Percentiles rank a stretch among this genome's conserved stretches.
Evolutionary conservation across 2,888 invertebrate species (phyloP).

Genomic region (Gastrophysa polygoni): DNA sequence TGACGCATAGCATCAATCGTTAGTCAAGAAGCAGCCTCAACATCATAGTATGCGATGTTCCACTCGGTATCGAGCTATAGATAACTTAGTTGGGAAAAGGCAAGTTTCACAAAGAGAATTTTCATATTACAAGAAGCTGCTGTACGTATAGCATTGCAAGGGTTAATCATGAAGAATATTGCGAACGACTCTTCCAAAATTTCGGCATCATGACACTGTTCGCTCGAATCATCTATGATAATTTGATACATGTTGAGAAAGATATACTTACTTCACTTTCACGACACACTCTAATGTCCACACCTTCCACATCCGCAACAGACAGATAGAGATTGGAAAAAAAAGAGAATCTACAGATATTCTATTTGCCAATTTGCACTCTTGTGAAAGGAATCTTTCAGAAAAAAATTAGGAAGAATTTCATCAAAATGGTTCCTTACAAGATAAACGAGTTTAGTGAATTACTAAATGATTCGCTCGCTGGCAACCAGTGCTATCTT

Average conservation of each 20-base stretch:
- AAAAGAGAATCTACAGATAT: neutral
- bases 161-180: neutral
- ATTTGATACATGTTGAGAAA: no score
- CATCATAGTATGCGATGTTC: neutral
- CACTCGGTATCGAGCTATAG: neutral
- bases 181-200: neutral
- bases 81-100: slow-evolving; percentile 1
- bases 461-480: neutral
- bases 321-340: neutral
- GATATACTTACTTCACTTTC: no score
- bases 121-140: no score
- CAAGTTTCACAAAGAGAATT: neutral
- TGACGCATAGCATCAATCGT: neutral
- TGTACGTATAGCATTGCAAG: no score
- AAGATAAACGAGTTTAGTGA: no score
- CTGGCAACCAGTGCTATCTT: neutral
- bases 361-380: neutral
- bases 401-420: no score
- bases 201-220: no score
- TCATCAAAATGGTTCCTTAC: no score
- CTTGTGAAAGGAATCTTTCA: neutral
- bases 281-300: neutral
- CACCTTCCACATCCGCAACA: neutral
- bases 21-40: neutral
- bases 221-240: no score